Evolutionary conservation across 2,888 invertebrate genomes (phyloP).

Genomic region (Drosophila kambysellisi): DNA sequence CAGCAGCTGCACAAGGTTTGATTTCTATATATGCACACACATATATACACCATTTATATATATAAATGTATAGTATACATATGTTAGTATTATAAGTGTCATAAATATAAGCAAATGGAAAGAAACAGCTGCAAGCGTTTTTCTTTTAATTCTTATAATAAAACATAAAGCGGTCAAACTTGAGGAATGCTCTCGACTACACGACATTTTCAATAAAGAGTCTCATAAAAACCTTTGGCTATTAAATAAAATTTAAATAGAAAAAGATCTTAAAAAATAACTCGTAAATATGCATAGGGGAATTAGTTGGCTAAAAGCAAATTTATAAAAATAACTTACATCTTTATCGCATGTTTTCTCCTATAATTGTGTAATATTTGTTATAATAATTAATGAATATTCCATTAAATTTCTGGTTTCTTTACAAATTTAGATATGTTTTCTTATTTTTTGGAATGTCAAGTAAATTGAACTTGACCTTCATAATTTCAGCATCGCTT

Average conservation of each 20-base stretch:
- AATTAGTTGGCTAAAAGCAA: background rate
- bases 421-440: background rate
- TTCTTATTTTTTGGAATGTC: constrained; percentile 24
- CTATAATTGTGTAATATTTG: background rate
- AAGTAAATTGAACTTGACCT: constrained; percentile 77
- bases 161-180: constrained; percentile 2
- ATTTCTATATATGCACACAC: constrained; percentile 19
- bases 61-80: constrained; percentile 12
- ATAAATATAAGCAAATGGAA: constrained; percentile 63
- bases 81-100: constrained; percentile 57
- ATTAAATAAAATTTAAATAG: constrained; percentile 19
- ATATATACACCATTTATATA: background rate
- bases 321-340: background rate
- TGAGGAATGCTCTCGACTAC: constrained; percentile 36
- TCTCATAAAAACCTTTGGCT: constrained; percentile 35
- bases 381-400: background rate
- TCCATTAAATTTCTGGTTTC: background rate
- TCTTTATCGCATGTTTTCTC: background rate
- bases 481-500: constrained; percentile 68
- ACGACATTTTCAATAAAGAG: constrained; percentile 53
- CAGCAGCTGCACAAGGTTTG: constrained; percentile 64
- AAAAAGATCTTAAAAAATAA: background rate
- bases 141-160: constrained; percentile 12
- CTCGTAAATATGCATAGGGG: background rate
- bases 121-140: constrained; percentile 67